Conservation (phyloP, 1,140 invertebrate species). For the Gryllus bimaculatus region DNA sequence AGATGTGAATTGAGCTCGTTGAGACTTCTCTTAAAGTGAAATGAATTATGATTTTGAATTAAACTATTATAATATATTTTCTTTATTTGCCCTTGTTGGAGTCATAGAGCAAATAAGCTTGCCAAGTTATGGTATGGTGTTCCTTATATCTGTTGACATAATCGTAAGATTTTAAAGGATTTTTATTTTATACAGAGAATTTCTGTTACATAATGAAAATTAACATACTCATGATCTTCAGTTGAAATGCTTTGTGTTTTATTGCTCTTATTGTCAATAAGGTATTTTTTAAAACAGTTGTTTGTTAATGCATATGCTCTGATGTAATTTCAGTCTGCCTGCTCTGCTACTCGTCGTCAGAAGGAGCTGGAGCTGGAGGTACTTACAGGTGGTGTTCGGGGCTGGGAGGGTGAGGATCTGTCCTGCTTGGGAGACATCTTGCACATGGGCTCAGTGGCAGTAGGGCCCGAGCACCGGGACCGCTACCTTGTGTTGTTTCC, state of each 20-base stretch:
- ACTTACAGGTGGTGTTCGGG: slow-evolving; percentile 79
- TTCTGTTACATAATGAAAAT: neutral
- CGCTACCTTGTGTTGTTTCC: slow-evolving; percentile 89
- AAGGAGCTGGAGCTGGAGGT: slow-evolving; percentile 95
- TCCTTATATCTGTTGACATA: too few species aligned
- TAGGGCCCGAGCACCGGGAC: slow-evolving; percentile 72
- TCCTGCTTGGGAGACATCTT: slow-evolving; percentile 64
- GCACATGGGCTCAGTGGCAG: slow-evolving; percentile 77
- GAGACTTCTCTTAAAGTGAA: too few species aligned
- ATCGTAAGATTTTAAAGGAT: neutral
- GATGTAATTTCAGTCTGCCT: slow-evolving; percentile 53
- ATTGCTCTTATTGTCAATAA: too few species aligned
- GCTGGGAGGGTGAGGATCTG: slow-evolving; percentile 88
- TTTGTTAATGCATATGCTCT: too few species aligned
- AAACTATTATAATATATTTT: too few species aligned
- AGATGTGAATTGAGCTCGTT: too few species aligned
- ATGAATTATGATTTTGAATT: too few species aligned
- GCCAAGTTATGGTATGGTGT: too few species aligned
- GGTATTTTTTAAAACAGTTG: too few species aligned
- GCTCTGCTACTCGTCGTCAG: slow-evolving; percentile 76
- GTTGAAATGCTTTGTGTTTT: too few species aligned
- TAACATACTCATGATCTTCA: neutral
- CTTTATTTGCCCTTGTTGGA: too few species aligned
- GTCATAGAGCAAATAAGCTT: too few species aligned
- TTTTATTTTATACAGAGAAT: neutral